Evolutionary conservation across 2,888 invertebrate species (phyloP).

Genomic region (Lasioglossum figueresi): DNA sequence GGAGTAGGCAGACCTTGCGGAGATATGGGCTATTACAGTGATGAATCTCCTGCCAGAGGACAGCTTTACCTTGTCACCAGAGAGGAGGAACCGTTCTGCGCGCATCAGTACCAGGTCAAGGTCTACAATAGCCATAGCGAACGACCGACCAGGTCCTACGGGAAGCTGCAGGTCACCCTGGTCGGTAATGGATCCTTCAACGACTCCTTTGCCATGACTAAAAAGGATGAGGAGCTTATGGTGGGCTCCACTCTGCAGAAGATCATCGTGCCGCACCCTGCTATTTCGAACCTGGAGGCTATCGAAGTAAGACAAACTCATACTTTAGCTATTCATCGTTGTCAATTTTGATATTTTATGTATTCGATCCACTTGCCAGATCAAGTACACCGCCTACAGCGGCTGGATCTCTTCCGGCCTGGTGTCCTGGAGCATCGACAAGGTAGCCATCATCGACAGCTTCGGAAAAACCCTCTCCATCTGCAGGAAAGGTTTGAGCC

Average conservation of each 20-base stretch:
- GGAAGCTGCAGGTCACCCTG: constrained; percentile 90
- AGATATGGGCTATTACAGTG: constrained; percentile 97
- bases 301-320: constrained; percentile 76
- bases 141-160: constrained; percentile 89
- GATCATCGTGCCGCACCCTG: constrained; percentile 95
- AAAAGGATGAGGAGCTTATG: constrained; percentile 91
- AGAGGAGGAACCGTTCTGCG: constrained; percentile 96
- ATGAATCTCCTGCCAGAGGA: constrained; percentile 92
- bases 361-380: constrained; percentile 84
- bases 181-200: constrained; percentile 93
- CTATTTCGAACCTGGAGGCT: constrained; percentile 87
- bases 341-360: background rate
- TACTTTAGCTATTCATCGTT: background rate
- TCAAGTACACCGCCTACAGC: constrained; percentile 94
- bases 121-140: constrained; percentile 90
- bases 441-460: constrained; percentile 93
- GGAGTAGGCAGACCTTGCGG: constrained; percentile 89
- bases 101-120: constrained; percentile 92
- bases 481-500: constrained; percentile 90
- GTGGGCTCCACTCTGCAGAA: constrained; percentile 91
- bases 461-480: constrained; percentile 93
- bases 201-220: constrained; percentile 95
- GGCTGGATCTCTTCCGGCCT: constrained; percentile 96
- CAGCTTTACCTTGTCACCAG: constrained; percentile 95
- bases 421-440: constrained; percentile 92